These are phyloP conservation scores for Apantesis nais DNA, from an alignment of 2,888 invertebrate species.

Conservation along the genomic window DNA sequence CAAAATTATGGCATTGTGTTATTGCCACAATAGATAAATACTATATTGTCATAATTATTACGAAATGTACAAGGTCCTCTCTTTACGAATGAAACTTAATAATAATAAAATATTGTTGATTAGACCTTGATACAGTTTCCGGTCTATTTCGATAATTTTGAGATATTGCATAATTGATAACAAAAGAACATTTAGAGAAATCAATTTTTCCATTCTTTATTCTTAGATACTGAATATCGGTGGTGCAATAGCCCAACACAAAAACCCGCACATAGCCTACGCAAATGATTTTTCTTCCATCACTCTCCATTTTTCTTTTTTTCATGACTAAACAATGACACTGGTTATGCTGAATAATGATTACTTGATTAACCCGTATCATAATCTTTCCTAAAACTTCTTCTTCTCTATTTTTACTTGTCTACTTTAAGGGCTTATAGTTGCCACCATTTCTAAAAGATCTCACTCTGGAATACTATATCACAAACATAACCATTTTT, in stretches of 20 bases:
- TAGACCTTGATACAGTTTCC: constrained; percentile 65
- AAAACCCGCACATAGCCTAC: not conserved
- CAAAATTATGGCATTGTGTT: constrained; percentile 40
- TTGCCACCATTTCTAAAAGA: too few species aligned
- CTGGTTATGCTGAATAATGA: too few species aligned
- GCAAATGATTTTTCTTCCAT: too few species aligned
- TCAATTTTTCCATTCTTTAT: constrained; percentile 39
- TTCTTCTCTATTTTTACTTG: too few species aligned
- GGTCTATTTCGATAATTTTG: constrained; percentile 66
- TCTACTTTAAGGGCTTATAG: too few species aligned
- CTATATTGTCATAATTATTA: constrained; percentile 4
- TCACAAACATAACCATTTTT: too few species aligned
- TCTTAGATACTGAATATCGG: constrained; percentile 10
- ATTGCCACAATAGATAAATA: constrained; percentile 20
- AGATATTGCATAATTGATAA: constrained; percentile 46
- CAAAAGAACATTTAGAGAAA: constrained; percentile 52
- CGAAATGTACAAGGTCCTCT: constrained; percentile 57
- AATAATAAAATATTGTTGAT: constrained; percentile 39
- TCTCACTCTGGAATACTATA: too few species aligned
- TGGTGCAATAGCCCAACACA: not conserved
- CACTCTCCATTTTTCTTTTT: too few species aligned
- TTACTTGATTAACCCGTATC: too few species aligned
- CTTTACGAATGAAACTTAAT: constrained; percentile 31
- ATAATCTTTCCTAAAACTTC: too few species aligned
- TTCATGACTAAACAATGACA: too few species aligned